Conservation (phyloP, 2,113 vertebrate species). For the Osmerus mordax region DNA sequence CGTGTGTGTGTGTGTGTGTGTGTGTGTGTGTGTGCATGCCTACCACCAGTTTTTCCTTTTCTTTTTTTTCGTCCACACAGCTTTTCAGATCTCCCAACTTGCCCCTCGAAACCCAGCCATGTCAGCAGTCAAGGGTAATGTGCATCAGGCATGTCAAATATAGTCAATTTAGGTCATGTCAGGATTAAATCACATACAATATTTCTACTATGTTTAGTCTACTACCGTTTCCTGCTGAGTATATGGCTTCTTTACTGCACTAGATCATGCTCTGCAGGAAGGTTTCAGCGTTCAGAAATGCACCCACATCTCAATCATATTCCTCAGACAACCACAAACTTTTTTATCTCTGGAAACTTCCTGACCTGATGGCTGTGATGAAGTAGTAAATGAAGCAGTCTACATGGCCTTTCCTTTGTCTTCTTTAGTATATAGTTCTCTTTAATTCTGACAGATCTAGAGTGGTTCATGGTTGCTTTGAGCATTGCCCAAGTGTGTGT, state of each 20-base stretch:
- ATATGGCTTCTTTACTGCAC: not conserved
- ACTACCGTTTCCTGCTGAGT: not conserved
- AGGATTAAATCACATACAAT: conserved; percentile 42
- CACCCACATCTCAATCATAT: too few species aligned
- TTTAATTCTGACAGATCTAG: too few species aligned
- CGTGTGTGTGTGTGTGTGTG: not conserved
- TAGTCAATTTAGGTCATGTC: conserved; percentile 41
- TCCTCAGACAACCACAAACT: too few species aligned
- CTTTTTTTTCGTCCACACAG: conserved; percentile 14
- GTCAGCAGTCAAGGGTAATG: conserved; percentile 41
- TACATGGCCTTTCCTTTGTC: too few species aligned
- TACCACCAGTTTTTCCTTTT: not conserved
- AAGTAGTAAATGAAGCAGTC: too few species aligned
- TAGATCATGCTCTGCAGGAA: not conserved
- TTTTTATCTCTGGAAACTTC: too few species aligned
- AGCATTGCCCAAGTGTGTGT: too few species aligned
- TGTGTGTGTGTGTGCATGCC: not conserved
- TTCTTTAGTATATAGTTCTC: too few species aligned
- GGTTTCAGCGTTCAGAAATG: too few species aligned
- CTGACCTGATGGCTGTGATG: too few species aligned
- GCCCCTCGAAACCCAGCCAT: conserved; percentile 27
- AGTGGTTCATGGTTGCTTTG: too few species aligned
- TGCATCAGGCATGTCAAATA: conserved; percentile 36
- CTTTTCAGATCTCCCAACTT: conserved; percentile 33
- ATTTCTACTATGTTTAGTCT: conserved; percentile 28